These are phyloP conservation scores for Epinotia nisella DNA, from an alignment of 2,888 invertebrate species.

Conservation along the genomic window DNA sequence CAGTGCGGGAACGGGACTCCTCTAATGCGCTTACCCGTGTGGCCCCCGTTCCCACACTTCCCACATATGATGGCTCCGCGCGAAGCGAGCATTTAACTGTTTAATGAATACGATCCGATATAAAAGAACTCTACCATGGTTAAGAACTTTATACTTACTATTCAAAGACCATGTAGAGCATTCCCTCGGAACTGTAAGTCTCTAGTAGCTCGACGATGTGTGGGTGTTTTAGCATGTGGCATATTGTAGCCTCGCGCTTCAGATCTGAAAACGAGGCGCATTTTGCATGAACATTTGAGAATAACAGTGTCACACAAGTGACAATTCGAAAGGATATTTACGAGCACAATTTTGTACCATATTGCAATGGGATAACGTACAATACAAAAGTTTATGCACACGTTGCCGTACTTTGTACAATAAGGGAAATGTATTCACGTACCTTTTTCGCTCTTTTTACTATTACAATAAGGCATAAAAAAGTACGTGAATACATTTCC, in stretches of 20 bases:
- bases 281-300: not conserved
- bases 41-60: too few relatives aligned
- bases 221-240: constrained; percentile 99
- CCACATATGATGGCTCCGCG: too few relatives aligned
- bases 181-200: constrained; percentile 99
- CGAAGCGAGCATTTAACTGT: too few relatives aligned
- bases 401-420: too few relatives aligned
- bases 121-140: not conserved
- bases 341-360: not conserved
- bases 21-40: too few relatives aligned
- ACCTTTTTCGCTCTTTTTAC: too few relatives aligned
- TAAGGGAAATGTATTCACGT: too few relatives aligned
- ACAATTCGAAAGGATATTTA: not conserved
- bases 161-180: constrained; percentile 99
- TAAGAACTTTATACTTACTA: constrained; percentile 93
- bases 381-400: not conserved
- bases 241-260: constrained; percentile 99
- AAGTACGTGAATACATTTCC: too few relatives aligned
- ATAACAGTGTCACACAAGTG: not conserved
- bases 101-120: too few relatives aligned
- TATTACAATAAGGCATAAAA: too few relatives aligned
- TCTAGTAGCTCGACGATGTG: constrained; percentile 99
- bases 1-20: too few relatives aligned
- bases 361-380: not conserved
- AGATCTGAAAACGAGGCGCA: constrained; percentile 89